Percentiles rank a stretch among this genome's conserved stretches.
phyloP scores from a whole-genome alignment of 2,797 vertebrate species.

The Chanos chanos region DNA sequence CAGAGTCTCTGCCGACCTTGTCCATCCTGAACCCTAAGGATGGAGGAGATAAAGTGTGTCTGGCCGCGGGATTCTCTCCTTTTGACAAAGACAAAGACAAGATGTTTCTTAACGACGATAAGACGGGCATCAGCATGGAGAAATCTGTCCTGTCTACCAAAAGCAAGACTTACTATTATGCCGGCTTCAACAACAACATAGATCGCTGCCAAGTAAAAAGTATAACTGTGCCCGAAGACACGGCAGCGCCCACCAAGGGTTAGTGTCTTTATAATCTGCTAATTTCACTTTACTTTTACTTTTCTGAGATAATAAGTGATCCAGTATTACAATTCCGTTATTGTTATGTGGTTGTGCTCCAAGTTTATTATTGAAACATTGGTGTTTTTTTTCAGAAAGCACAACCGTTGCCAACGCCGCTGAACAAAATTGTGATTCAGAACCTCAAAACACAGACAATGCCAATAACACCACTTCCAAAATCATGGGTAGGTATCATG shows the following conservation, averaged over 20 bases:
- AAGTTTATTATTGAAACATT: too few species aligned
- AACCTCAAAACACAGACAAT: too few species aligned
- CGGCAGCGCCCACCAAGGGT: too few species aligned
- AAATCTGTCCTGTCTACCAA: not conserved
- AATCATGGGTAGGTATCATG: too few species aligned
- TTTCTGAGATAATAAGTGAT: not conserved
- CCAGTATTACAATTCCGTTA: not conserved
- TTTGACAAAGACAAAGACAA: fast-evolving
- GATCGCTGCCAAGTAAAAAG: not conserved
- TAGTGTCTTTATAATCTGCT: not conserved
- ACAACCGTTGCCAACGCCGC: too few species aligned
- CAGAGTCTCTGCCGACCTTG: fast-evolving
- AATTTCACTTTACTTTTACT: not conserved
- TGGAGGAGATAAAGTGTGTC: conserved; percentile 36
- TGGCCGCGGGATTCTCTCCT: conserved; percentile 49
- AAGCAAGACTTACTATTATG: conserved; percentile 24
- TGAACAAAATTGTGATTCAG: too few species aligned
- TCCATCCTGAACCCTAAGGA: not conserved
- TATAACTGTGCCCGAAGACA: fast-evolving
- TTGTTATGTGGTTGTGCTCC: too few species aligned
- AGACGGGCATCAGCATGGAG: fast-evolving
- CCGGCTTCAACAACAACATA: conserved; percentile 34
- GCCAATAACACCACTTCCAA: too few species aligned
- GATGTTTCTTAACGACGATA: not conserved
- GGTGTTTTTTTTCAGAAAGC: too few species aligned